Conservation (phyloP, 2,888 invertebrate genomes). For the Listrodromus nycthemerus region DNA sequence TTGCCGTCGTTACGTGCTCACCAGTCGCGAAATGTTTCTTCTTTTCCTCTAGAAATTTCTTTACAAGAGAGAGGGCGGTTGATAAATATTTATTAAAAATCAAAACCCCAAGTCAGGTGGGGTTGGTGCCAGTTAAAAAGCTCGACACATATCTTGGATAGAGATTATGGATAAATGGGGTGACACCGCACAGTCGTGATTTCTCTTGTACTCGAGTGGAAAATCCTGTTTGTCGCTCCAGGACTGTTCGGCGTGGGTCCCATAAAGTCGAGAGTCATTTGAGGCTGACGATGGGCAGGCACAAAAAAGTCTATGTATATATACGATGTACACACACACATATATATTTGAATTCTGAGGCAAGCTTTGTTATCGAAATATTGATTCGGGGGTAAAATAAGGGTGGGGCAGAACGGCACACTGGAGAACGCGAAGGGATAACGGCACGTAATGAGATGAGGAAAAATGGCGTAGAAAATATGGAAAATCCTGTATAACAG, state of each 20-base stretch:
- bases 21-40: neutral
- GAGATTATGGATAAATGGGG: neutral
- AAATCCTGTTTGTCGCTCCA: constrained; percentile 31
- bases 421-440: no score
- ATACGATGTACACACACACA: no score
- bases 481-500: no score
- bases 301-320: no score
- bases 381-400: no score
- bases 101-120: neutral
- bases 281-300: neutral
- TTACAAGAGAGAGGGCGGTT: neutral
- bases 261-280: constrained; percentile 5
- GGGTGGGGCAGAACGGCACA: no score
- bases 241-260: neutral
- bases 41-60: neutral
- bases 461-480: no score
- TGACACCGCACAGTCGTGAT: neutral
- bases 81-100: neutral
- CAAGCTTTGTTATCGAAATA: no score
- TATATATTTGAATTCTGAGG: no score
- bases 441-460: no score
- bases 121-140: neutral
- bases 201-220: constrained; percentile 23
- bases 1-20: neutral
- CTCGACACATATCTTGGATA: neutral